phyloP scores from a whole-genome alignment of 2,797 vertebrate genomes.

The Cercopithecus petaurista region DNA sequence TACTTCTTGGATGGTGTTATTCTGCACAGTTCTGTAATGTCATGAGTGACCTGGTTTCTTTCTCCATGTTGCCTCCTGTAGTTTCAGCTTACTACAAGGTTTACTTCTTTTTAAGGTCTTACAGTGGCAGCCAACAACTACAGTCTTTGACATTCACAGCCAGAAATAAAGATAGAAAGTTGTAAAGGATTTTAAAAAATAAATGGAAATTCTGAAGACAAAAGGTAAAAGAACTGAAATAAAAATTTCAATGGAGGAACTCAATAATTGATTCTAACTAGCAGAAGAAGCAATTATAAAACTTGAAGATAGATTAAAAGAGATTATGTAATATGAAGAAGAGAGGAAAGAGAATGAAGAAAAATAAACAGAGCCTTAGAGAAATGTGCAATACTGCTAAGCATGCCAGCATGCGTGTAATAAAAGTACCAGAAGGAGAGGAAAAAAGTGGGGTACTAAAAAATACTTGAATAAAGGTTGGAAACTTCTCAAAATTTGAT shows the following conservation, averaged over 20 bases:
- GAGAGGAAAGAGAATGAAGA: not conserved
- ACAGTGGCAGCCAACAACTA: not conserved
- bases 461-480: not conserved
- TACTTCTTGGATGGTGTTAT: not conserved
- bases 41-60: not conserved
- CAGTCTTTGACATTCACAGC: not conserved
- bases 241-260: not conserved
- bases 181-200: not conserved
- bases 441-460: not conserved
- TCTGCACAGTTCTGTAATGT: not conserved
- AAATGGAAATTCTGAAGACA: not conserved
- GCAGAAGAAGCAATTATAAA: not conserved
- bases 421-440: not conserved
- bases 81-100: not conserved
- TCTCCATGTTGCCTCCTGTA: not conserved
- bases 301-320: not conserved
- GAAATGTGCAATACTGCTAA: not conserved
- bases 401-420: not conserved
- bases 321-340: not conserved
- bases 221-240: not conserved
- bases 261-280: not conserved
- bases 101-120: not conserved
- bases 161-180: not conserved
- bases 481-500: not conserved
- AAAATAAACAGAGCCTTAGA: not conserved